Conservation (phyloP, 2,888 invertebrate species). For the Oasisia sp. region DNA sequence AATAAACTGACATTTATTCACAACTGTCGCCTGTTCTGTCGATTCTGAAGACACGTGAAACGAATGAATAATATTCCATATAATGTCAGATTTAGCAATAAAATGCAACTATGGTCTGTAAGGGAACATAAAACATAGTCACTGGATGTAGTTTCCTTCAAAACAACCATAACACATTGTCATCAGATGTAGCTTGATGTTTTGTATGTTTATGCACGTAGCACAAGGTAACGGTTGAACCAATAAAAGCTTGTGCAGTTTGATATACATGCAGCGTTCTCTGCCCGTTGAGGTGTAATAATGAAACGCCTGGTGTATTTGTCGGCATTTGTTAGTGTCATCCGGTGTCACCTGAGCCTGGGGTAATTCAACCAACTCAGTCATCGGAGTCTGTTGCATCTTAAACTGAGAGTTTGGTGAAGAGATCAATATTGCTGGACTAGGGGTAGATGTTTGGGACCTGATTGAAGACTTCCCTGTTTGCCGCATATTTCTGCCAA, state of each 20-base stretch:
- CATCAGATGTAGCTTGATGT: background rate
- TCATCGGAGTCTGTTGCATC: too few relatives aligned
- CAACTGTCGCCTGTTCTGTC: background rate
- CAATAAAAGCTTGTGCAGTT: background rate
- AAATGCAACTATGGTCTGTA: background rate
- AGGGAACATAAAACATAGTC: background rate
- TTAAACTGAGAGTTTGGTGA: background rate
- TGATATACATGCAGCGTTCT: background rate
- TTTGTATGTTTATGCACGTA: background rate
- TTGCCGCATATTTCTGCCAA: background rate
- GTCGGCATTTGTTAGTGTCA: background rate
- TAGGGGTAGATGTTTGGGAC: background rate
- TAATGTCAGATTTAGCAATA: background rate
- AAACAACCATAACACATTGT: background rate
- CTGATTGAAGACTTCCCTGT: background rate
- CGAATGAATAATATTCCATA: background rate
- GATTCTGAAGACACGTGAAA: background rate
- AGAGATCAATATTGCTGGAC: background rate
- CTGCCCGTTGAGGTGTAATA: background rate
- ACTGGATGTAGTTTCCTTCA: background rate
- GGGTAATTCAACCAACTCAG: too few relatives aligned
- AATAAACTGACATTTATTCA: background rate
- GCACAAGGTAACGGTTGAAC: background rate
- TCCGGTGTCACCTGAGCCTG: background rate
- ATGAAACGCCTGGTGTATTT: background rate